Base-by-base conservation (phyloP, 2,797 vertebrate species). In the Enoplosus armatus region DNA sequence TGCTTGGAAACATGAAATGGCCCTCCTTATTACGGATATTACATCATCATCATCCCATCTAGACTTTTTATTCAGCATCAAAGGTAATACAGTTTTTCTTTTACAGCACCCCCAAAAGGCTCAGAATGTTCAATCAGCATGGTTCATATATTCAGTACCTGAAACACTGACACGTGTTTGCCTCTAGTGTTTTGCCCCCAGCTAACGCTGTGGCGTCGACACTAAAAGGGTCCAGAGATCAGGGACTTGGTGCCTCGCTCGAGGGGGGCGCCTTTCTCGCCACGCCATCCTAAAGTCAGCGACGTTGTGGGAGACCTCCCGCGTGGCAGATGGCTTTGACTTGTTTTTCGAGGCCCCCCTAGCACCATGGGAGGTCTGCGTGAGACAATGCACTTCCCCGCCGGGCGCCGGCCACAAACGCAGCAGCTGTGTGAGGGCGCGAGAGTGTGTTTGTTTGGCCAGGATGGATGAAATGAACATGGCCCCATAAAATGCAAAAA, bases 321-420 rank as follows among this genome's bases (percentile, higher is more conserved):
- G 6, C 1, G 3, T 55, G 41, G 68, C 60, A 66, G 33, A 83
- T 66, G 62, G 79, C 72, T 72, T 55, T 53, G 15, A 72, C 56
- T 47, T 31, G 45, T 61, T n/a, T n/a, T n/a, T 43, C 8, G 2
- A 54, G 10, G 64, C 73, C 59, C 39, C 39, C 24, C 29, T 29
- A 37, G 48, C 77, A 47, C 63, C 39, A 24, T 51, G 41, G 67
- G 79, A 47, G 79, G 65, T 66, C 71, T 62, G 43, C 24, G 10
- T 29, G 50, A 86, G 64, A 85, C 83, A 56, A 72, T 61, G 35
- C 60, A 39, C 5, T 8, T 59, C 68, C 75, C 82, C 8, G 5
- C 75, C 50, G 77, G 79, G 64, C 55, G 75, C 64, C 29, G 64
- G 63, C 72, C 66, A 55, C 78, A 83, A 87, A 83, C 66, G 79